Percentiles rank a stretch among this genome's conserved stretches.
Evolutionary conservation across 2,113 vertebrate genomes (phyloP).

Genomic region (Cathartes aura): DNA sequence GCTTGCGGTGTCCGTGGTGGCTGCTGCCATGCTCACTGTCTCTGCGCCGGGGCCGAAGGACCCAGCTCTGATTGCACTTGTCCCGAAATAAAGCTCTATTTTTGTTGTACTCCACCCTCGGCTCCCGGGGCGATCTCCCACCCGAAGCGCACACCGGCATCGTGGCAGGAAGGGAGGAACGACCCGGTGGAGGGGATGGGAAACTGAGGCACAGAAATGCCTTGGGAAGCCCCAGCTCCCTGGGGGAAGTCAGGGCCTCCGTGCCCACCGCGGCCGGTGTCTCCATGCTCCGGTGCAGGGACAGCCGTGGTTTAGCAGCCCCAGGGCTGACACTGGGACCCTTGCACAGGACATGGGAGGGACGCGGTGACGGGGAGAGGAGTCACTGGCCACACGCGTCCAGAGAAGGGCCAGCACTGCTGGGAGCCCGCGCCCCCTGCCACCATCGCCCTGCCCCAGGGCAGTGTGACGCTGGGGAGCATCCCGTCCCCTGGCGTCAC

Average conservation of each 20-base stretch:
- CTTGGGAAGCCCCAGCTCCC: neutral
- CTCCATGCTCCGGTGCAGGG: neutral
- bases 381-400: neutral
- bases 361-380: neutral
- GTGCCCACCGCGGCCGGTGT: fast-evolving
- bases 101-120: slow-evolving; percentile 9
- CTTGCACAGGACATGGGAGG: fast-evolving
- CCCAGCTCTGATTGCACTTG: slow-evolving; percentile 1
- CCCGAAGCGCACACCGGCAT: fast-evolving
- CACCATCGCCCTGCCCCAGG: neutral
- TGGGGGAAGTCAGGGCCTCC: fast-evolving
- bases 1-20: fast-evolving
- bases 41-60: fast-evolving
- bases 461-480: neutral
- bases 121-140: neutral
- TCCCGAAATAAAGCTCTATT: slow-evolving; percentile 69
- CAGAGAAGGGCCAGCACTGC: neutral
- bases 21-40: fast-evolving
- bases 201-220: neutral
- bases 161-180: neutral
- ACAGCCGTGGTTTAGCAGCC: fast-evolving
- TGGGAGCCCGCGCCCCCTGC: fast-evolving
- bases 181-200: neutral
- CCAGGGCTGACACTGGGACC: neutral
- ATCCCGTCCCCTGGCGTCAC: neutral